Evolutionary conservation across 2,113 vertebrate species (phyloP).

Genomic region (Cyphotilapia sp.): DNA sequence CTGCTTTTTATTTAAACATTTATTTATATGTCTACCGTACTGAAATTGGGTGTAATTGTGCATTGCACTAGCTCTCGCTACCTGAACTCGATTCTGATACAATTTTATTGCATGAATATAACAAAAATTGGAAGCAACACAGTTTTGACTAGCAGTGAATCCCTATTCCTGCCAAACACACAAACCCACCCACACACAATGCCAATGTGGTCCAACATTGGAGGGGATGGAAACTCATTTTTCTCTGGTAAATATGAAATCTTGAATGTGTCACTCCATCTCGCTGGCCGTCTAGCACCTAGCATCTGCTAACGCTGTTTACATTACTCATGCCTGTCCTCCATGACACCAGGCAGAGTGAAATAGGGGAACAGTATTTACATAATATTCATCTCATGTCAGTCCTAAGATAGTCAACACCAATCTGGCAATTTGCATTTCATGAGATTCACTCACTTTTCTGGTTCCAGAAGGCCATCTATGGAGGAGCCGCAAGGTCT

Average conservation of each 20-base stretch:
- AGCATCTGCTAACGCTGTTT: conserved; percentile 11
- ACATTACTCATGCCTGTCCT: conserved; percentile 31
- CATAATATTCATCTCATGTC: conserved; percentile 44
- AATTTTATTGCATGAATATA: neutral
- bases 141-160: neutral
- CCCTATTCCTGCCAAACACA: neutral
- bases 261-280: conserved; percentile 23
- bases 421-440: conserved; percentile 26
- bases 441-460: neutral
- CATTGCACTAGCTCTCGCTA: neutral
- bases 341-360: neutral
- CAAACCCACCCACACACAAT: neutral
- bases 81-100: neutral
- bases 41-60: neutral
- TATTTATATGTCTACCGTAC: neutral
- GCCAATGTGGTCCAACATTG: neutral
- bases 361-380: conserved; percentile 18
- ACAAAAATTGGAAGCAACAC: neutral
- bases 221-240: conserved; percentile 1
- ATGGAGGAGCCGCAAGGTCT: neutral
- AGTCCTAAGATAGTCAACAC: neutral
- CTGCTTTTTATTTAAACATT: neutral
- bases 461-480: neutral
- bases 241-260: conserved; percentile 34
- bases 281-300: neutral